Conservation (phyloP, 2,888 invertebrate genomes). For the Ormyrus nitidulus region DNA sequence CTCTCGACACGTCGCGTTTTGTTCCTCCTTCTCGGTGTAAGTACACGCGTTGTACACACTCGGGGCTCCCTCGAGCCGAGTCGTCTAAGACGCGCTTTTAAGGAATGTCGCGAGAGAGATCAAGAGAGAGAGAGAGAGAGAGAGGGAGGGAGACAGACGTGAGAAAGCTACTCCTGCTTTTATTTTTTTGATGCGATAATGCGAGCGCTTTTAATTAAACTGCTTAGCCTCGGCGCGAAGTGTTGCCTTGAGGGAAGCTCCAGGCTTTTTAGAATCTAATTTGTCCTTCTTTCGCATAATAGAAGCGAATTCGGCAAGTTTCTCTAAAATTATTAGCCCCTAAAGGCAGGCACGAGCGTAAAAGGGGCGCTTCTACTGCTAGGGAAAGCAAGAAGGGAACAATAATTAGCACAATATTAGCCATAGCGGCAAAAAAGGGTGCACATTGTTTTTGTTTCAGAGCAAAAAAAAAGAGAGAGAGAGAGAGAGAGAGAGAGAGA, state of each 20-base stretch:
- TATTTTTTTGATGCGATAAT: slow-evolving; percentile 33
- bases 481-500: too few relatives aligned
- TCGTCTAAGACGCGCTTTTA: slow-evolving; percentile 16
- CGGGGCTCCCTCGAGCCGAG: too few relatives aligned
- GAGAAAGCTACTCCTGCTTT: background rate
- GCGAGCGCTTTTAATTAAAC: slow-evolving; percentile 51
- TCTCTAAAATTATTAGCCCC: too few relatives aligned
- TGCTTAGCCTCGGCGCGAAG: slow-evolving; percentile 38
- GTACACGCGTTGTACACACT: background rate
- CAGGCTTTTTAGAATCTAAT: background rate
- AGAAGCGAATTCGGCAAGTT: too few relatives aligned
- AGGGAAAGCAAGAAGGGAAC: too few relatives aligned
- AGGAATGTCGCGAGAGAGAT: background rate
- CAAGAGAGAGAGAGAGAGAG: background rate
- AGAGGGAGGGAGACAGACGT: background rate
- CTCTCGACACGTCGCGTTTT: slow-evolving; percentile 17
- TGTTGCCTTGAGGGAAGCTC: background rate
- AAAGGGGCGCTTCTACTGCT: too few relatives aligned
- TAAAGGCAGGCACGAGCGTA: too few relatives aligned
- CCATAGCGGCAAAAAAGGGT: too few relatives aligned
- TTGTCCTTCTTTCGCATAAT: background rate
- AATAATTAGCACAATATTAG: too few relatives aligned
- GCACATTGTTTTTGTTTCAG: too few relatives aligned
- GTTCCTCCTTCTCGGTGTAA: background rate
- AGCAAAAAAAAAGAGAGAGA: too few relatives aligned